phyloP scores from a whole-genome alignment of 2,797 vertebrate genomes.

The Periparus ater region DNA sequence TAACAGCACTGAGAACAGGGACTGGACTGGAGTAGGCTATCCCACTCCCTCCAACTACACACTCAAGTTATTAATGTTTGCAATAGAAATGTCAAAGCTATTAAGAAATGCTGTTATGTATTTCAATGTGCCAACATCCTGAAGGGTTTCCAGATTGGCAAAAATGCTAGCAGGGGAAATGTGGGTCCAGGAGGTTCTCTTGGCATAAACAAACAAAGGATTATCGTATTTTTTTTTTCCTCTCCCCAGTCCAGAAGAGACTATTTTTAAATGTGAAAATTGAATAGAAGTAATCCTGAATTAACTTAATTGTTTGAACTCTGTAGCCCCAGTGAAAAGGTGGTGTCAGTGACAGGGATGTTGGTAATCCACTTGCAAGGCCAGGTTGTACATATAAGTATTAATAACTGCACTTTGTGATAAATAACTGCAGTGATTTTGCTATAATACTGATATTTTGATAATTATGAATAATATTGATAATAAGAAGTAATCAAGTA shows the following conservation, averaged over 20 bases:
- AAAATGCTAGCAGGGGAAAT: neutral
- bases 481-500: neutral
- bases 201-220: neutral
- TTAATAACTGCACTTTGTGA: neutral
- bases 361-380: neutral
- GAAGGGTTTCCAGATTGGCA: neutral
- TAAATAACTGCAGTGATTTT: neutral
- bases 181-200: neutral
- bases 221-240: neutral
- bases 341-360: neutral
- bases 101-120: neutral
- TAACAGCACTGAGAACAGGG: neutral
- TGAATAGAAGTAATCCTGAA: neutral
- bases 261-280: neutral
- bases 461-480: neutral
- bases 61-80: neutral
- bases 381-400: neutral
- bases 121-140: neutral
- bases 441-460: neutral
- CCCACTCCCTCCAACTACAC: neutral
- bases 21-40: neutral
- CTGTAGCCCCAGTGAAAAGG: neutral
- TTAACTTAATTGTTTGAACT: neutral
- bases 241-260: neutral
- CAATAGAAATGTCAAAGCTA: constrained; percentile 1